Evolutionary conservation across 2,113 vertebrate species (phyloP), one percentile per base, ranked within the genome.

Genomic region (Tympanuchus pallidicinctus): DNA sequence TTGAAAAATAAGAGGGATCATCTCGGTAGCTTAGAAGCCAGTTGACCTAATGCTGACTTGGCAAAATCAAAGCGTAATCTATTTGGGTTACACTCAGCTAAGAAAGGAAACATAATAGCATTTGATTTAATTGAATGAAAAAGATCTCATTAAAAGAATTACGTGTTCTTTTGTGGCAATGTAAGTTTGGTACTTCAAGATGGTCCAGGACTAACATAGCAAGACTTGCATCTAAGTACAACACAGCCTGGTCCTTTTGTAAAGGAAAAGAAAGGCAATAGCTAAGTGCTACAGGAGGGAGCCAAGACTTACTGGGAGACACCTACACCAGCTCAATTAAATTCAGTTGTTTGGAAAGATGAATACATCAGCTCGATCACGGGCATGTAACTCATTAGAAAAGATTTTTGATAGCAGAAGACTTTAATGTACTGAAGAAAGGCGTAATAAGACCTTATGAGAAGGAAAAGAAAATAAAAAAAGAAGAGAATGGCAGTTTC

Each of bases 1-100:
- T 61, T 92, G 64, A 67, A 67, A 88, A 93, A 59, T 52, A 91
- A 88, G 52, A 48, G 82, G 72, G 79, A 61, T 92, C 82, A 83
- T 73, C 64, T 71, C 71, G 75, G 75, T 71, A 89, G 82, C 43
- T 74, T 74, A 69, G 66, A 60, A 85, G 52, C 61, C 72, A 86
- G 28, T 64, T 88, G 85, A 88, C 65, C 82, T 80, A 74, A 89
- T 85, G 66, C 57, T 86, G 88, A 92, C 69, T 57, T 76, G 83
- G 59, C 74, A 94, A 59, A 92, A 85, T 87, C 75, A 88, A 64
- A 85, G 79, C 40, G 79, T 57, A 74, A 79, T 18, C 30, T 42
- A 85, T 28, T 77, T 0, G 5, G 72, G 47, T n/a, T 28, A 47
- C 78, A 66, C 56, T 77, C 71, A 60, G 74, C 45, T 73, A 66